A percentile compares a stretch with the other conserved stretches of the same genome.
phyloP scores from a whole-genome alignment of 1,140 invertebrate genomes.

The Saxidomus purpurata region DNA sequence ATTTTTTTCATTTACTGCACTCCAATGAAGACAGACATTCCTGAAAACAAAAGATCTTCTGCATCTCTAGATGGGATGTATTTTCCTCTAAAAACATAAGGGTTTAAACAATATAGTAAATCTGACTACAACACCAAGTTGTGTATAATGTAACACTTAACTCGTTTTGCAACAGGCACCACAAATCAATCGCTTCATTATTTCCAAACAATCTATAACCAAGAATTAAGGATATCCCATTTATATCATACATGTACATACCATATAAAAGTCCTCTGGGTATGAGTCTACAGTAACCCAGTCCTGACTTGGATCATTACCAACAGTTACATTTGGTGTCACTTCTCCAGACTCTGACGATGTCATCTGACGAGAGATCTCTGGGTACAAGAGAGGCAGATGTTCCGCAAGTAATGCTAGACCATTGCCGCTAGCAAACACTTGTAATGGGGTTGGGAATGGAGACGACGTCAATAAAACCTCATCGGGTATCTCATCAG shows the following conservation, averaged over 20 bases:
- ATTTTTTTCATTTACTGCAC: too few species aligned
- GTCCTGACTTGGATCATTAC: constrained; percentile 87
- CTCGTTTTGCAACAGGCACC: too few species aligned
- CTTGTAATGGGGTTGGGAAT: constrained; percentile 91
- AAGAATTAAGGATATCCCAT: too few species aligned
- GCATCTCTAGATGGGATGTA: too few species aligned
- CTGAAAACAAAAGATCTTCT: too few species aligned
- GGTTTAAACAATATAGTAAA: too few species aligned
- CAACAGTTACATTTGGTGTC: constrained; percentile 66
- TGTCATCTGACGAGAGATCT: constrained; percentile 87
- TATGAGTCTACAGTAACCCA: constrained; percentile 93
- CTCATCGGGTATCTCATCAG: constrained; percentile 76
- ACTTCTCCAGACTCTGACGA: constrained; percentile 75
- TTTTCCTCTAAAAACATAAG: too few species aligned
- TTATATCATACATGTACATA: constrained; percentile 69
- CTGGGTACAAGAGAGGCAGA: constrained; percentile 94
- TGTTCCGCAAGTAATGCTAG: constrained; percentile 94
- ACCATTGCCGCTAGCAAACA: constrained; percentile 95
- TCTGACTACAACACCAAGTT: too few species aligned
- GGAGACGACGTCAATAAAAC: constrained; percentile 75
- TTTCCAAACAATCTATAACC: too few species aligned
- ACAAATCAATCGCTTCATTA: too few species aligned
- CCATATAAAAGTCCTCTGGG: constrained; percentile 91
- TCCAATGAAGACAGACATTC: too few species aligned
- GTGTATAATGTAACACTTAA: too few species aligned